Base-by-base conservation (phyloP, 2,797 vertebrate species). In the Cossypha caffra region DNA sequence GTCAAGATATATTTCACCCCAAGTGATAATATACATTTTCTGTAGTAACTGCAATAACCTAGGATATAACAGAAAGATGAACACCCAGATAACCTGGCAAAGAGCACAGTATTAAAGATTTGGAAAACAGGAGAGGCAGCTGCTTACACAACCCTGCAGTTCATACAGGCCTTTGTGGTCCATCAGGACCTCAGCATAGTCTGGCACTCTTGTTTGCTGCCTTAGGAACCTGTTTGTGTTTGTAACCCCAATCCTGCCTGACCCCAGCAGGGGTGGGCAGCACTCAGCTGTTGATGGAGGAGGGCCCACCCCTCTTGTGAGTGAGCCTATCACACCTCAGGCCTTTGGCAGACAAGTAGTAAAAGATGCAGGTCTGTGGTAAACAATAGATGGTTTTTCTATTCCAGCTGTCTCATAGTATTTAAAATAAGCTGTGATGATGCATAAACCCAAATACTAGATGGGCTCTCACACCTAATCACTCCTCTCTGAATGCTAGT, bases 1-100 rank as follows among this genome's bases (percentile, higher is more conserved):
- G 40, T 83, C 64, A 71, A 25, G n/a, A 86, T 90, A 88, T 96
- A 96, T 97, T 97, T 96, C 91, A 96, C 85, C 85, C 76, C 48
- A 94, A 96, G 83, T 61, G 55, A 91, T 91, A 86, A 94, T 82
- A 59, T 38, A 78, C 6, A 23, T 84, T 95, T 90, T 82, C 74
- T 78, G 62, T 67, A 48, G 38, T 64, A 94, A 75, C 67, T 77
- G 52, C 71, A 87, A 24, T 29, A 80, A 85, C n/a, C 26, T 45
- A 59, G 71, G 75, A 77, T 21, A 29, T 38, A 88, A 52, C 21
- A 86, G 77, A 64, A 88, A 94, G 90, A 84, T 66, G 43, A 83
- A 78, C 2, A 3, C 55, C 18, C 55, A 76, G 73, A 51, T 35
- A 78, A 42, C 31, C 40, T 55, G 43, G 68, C 78, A 89, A 90